Evolutionary conservation across 2,797 vertebrate species (phyloP), one percentile per base, ranked within the genome.

Genomic region (Gymnoscopelus microlampas): DNA sequence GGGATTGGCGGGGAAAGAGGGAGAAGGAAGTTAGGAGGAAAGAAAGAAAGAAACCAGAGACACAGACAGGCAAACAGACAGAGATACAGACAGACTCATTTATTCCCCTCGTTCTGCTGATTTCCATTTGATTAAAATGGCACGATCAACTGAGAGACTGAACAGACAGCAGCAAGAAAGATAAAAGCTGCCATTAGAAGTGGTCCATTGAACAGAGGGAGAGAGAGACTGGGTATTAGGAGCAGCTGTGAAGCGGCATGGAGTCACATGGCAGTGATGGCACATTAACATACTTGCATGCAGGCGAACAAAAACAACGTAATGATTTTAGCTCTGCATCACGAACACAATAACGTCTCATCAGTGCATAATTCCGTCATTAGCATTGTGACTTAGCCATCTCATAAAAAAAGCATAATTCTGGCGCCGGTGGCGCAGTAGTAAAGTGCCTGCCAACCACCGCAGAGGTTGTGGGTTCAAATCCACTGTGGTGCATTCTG

Each of bases 61-160:
- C 66, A 73, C 15, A 2, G 64, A 64, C 63, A 53, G 57, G 71
- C 19, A 54, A 19, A 59, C 60, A 39, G 58, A 66, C 53, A 60
- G 1, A 58, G 49, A 73, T 60, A 70, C 62, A 70, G 66, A 53
- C 35, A 48, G 73, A 44, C 11, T 55, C 58, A 53, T 81, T 62
- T 68, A 58, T 65, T 57, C 69, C 50, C 50, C 60, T 54, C 64
- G 64, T 76, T 70, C 70, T 39, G 65, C 74, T 79, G 60, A 82
- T 77, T 72, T 84, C 74, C 73, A 74, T 77, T 77, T 74, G 65
- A 68, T 73, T 58, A 89, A 86, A 85, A 24, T 63, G 19, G 82
- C 71, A 74, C 59, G 77, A 88, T 85, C 83, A 86, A 71, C 80
- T 76, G 84, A 88, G 85, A 76, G 39, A 79, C 81, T 88, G 73